Percentiles rank a stretch among this genome's conserved stretches.
Evolutionary conservation across 1,140 invertebrate genomes (phyloP).

Genomic region (Ceratina australensis): DNA sequence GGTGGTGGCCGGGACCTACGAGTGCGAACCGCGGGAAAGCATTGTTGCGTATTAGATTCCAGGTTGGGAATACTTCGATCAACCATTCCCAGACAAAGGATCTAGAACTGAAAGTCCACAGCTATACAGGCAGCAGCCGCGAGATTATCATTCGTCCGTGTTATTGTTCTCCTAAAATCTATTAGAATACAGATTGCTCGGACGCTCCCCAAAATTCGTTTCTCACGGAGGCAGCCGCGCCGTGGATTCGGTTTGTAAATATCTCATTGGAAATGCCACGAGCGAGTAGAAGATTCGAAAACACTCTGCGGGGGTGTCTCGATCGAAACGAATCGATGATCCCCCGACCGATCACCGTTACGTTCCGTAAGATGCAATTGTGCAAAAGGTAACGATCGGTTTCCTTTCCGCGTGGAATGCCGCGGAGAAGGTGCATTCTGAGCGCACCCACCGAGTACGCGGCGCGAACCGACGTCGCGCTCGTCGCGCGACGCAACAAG

Average conservation of each 20-base stretch:
- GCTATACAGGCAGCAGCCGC: not conserved
- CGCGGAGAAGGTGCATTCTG: slow-evolving; percentile 71
- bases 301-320: slow-evolving; percentile 50
- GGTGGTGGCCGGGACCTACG: slow-evolving; percentile 27
- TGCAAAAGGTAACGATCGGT: slow-evolving; percentile 73
- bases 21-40: slow-evolving; percentile 38
- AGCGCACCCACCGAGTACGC: slow-evolving; percentile 67
- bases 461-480: slow-evolving; percentile 17
- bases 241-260: not conserved
- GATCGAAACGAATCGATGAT: slow-evolving; percentile 67
- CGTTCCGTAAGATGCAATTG: slow-evolving; percentile 69
- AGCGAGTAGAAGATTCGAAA: not conserved
- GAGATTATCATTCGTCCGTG: slow-evolving; percentile 8
- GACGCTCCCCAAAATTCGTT: slow-evolving; percentile 24
- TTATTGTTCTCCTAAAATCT: slow-evolving; percentile 19
- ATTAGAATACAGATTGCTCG: slow-evolving; percentile 9
- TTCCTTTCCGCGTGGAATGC: slow-evolving; percentile 71
- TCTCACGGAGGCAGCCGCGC: slow-evolving; percentile 3
- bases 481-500: slow-evolving; percentile 44
- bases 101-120: slow-evolving; percentile 12
- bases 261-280: slow-evolving; percentile 14
- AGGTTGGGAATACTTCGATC: slow-evolving; percentile 44
- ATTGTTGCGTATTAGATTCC: slow-evolving; percentile 48
- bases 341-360: slow-evolving; percentile 64
- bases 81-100: slow-evolving; percentile 45